Evolutionary conservation across 2,113 vertebrate species (phyloP), one percentile per base, ranked within the genome.

Genomic region (Rhabdornis inornatus): DNA sequence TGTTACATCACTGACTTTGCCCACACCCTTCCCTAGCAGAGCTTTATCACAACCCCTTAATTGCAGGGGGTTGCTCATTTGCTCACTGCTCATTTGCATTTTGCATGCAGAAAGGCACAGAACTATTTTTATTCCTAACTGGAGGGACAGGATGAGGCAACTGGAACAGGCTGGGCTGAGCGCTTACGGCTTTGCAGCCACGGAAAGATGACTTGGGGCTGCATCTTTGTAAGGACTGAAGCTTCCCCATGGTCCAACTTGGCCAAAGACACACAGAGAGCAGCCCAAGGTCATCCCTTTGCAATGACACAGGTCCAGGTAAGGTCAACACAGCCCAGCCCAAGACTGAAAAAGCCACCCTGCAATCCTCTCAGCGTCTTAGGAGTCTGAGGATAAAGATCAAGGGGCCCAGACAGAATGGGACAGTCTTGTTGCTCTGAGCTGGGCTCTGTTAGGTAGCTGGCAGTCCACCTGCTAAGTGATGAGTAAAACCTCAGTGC

Each of bases 291-390:
- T 78, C 39, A 49, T 8, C 66, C 28, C 65, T 59, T 44, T 4
- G 2, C 66, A 75, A 66, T 4, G 52, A 42, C 12, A 22, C 30
- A 64, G 50, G 83, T 68, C 79, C 53, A 69, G 83, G 69, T 75
- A 85, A 91, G 90, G 89, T 83, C 71, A 83, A 23, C 60, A 49
- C 19, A 49, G 11, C 40, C 55, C n/a, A 86, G 90, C 45, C 69
- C 7, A 13, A 72, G 80, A 52, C 74, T 63, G 82, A 42, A 80
- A 87, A 92, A 80, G 30, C 37, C 59, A 85, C 39, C 42, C 77
- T 79, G 52, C 71, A 95, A 95, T 97, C 95, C 95, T 96, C 90
- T 96, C 93, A 92, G 87, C 15, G 52, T 84, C 90, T 95, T 90
- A 97, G 31, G 49, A 82, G 89, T 78, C 94, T 13, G 52, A 66